Base-by-base conservation (phyloP, 2,888 invertebrate species). In the Eumerus sabulonum region DNA sequence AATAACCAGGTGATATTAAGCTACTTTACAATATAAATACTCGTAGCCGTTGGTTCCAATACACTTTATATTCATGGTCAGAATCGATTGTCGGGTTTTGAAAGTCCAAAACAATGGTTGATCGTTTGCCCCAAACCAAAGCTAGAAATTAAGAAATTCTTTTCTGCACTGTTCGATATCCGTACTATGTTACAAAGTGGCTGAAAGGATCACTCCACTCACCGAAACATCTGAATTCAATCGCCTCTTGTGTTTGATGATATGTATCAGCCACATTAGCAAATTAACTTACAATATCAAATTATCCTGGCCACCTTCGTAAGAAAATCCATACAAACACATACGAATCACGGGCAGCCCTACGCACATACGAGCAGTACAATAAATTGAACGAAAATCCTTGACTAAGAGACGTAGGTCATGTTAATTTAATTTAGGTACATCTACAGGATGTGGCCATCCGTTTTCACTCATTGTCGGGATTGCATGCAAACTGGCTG, bases 401-500 rank as follows among this genome's bases (percentile, higher is more conserved):
- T 59, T 53, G 53, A 67, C 67, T 73, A 53, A 40, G 47, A 47
- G 44, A 63, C 73, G 53, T 77, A 51, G 77, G 77, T 77, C 77
- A 73, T 77, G 77, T 77, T 77, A 77, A 77, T 73, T 73, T 77
- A 73, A 77, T 77, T 77, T 67, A 73, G 73, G 73, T 57, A 70
- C 68, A 51, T 73, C 59, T 71, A 56, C 47, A 57, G 62, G 57
- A 77, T 47, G 62, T 44, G 57, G 35, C n/a, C 36, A 16, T 50
- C 40, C 35, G 27, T 59, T 60, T 18, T 11, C 40, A 47, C 47
- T 70, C 68, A 68, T 70, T 77, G 66, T 72, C 66, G 9, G 64
- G 27, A 70, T 44, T 62, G 14, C 12, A 36, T 59, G 62, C 51
- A 57, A 44, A 19, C 44, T 40, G 27, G 38, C 45, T 57, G 14